Evolutionary conservation across 1,140 invertebrate genomes (phyloP), one percentile per base, ranked within the genome.

Genomic region (Drosophila auraria): DNA sequence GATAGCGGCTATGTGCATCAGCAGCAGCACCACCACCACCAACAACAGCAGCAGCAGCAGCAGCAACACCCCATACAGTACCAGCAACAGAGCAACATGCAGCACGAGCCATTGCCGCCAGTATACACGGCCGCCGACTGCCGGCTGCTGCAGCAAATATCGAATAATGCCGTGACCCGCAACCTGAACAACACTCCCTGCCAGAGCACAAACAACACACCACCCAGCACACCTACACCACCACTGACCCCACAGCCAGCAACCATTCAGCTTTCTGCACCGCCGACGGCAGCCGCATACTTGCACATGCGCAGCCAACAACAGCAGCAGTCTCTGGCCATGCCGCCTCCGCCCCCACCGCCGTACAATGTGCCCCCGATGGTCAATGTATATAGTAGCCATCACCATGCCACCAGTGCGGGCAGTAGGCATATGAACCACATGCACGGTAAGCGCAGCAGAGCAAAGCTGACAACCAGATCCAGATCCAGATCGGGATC

Each of bases 1-100:
- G 97, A 98, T 94, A 97, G 97, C 83, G 97, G 97, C 45, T 96
- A 96, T 89, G 95, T 95, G 87, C 96, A 96, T 94, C 94, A 95
- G 84, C 81, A 87, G 51, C 82, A 80, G 44, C 77, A 80, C 20
- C 81, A 87, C 49, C 82, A 80, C 38, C 77, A 80, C 20, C 63
- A 66, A 9, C 63, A 61, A 3, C 96, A 96, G 93, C 94, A 95
- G 80, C 59, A 69, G 11, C 65, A 74, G 38, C 83, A 83, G 8
- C 77, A 77, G 15, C 83, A 86, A 14, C 83, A 63, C 7, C 42
- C 56, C 38, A 54, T 70, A 7, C 57, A 77, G 49, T 63, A 82
- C 36, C 78, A 79, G 5, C 81, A 69, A 11, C 76, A 73, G 27
- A 63, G 68, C 59, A 53, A 56, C 50, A 45, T 30, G 42, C 82